Base-by-base conservation (phyloP, 2,888 invertebrate species). In the Hirtodrosophila confusa region DNA sequence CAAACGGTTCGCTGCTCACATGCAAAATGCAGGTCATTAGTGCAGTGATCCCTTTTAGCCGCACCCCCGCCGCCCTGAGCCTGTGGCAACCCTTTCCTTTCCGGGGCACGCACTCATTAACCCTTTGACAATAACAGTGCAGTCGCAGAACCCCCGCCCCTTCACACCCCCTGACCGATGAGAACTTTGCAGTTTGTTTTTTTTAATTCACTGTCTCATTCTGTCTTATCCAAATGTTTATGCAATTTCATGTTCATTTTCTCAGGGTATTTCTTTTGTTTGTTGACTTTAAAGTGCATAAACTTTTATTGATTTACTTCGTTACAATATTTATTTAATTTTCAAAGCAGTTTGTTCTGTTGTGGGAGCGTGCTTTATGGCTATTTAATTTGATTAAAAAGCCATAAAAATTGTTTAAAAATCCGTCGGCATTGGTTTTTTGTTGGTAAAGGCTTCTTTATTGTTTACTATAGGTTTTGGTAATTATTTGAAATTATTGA, bases 21-120 rank as follows among this genome's bases (percentile, higher is more conserved):
- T 80, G 66, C 69, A 75, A 78, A 83, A 87, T 86, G 83, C 86
- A 80, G 88, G 83, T 80, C 88, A 87, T 87, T 86, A 87, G 80
- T 74, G 80, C 72, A 68, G 53, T 53, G 48, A 50, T 63, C 47
- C 55, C 57, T 36, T 31, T 44, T 44, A 35, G 40, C 17, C 24
- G 7, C 33, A 17, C 29, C 41, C 29, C 11, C 33, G 31, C 6
- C 40, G 24, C 31, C 17, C 5, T 27, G 8, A 10, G 8, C 7
- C 7, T 27, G 33, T 39, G 12, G 12, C 29, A 53, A 58, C 51
- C 64, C 60, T 51, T 69, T 61, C 39, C 43, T 51, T 62, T 44
- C 41, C 40, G 50, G 17, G 29, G 41, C 73, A 69, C 64, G 69
- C 82, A 82, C 61, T 55, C 69, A 75, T 80, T 84, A 78, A 72